Evolutionary conservation across 2,888 invertebrate genomes (phyloP).

Genomic region (Syrista parreyssii): DNA sequence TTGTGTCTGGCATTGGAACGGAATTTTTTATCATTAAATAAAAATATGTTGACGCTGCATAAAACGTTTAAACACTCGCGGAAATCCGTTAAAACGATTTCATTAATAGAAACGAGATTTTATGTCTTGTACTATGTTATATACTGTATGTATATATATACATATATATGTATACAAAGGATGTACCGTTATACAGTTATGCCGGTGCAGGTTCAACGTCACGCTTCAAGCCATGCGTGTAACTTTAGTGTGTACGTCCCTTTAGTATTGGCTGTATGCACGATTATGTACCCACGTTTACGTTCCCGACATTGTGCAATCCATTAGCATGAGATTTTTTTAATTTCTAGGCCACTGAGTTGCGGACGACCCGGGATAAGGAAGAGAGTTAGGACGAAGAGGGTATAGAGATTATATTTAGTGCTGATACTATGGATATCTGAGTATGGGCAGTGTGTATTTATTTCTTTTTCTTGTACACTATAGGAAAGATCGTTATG

Average conservation of each 20-base stretch:
- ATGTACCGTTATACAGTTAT: constrained; percentile 47
- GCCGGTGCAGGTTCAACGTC: constrained; percentile 48
- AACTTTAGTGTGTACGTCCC: not conserved
- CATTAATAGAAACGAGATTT: constrained; percentile 31
- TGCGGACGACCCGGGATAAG: too few species aligned
- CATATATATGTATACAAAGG: not conserved
- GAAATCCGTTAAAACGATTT: constrained; percentile 22
- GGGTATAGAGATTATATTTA: not conserved
- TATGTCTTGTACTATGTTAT: constrained; percentile 18
- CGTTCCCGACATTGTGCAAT: not conserved
- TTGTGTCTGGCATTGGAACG: not conserved
- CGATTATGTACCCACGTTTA: not conserved
- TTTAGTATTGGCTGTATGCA: not conserved
- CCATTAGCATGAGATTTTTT: not conserved
- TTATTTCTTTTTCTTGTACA: not conserved
- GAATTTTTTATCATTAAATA: not conserved
- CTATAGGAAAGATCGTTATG: not conserved
- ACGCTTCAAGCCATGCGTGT: constrained; percentile 18
- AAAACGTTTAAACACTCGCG: not conserved
- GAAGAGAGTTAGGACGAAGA: not conserved
- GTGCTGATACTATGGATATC: not conserved
- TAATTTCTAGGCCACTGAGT: not conserved
- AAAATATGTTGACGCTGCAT: not conserved
- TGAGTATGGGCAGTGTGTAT: too few species aligned
- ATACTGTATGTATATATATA: not conserved